Base-by-base conservation (phyloP, 2,888 invertebrate species). In the Buathra laborator region DNA sequence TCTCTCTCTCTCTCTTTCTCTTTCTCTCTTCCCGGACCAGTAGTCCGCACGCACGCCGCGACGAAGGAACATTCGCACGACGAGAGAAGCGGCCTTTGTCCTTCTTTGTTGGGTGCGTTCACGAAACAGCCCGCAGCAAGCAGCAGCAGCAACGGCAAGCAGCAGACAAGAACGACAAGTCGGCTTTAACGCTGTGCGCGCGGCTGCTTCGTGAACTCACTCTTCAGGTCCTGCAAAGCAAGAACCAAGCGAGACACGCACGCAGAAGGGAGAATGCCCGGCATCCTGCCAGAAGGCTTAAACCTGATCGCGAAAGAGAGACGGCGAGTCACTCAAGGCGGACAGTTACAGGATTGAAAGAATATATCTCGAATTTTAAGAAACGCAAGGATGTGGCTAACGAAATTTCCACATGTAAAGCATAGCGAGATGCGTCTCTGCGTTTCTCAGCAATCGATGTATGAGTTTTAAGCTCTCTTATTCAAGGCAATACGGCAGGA, bases 1-100 rank as follows among this genome's bases (percentile, higher is more conserved):
- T 53, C 59, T 70, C 9, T 37, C 48, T n/a, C 44, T 43, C 68
- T 68, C 44, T 53, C 59, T 70, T 14, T 37, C 48, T n/a, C 44
- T 43, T 16, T 48, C 10, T 43, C 68, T 68, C 68, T 56, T 19
- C 56, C 24, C 56, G 43, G 37, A 29, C 56, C 66, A 48, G 16
- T 19, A 48, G 16, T 19, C 44, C 32, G 67, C 68, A 68, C 32
- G 46, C 32, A 59, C 68, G 46, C 43, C 46, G 44, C 62, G 78
- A 37, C 70, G 62, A 67, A 19, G 37, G 19, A 71, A 70, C 48
- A 46, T 53, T 70, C 66, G 44, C 24, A 44, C 70, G 68, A 46
- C 62, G 59, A 56, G 76, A 53, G 72, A 67, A 70, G 88, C 89
- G 88, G 87, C 89, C 90, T 92, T 91, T 92, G 90, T 92, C 89